These are phyloP conservation scores for Lepus americanus DNA, from an alignment of 2,113 vertebrate genomes.

Conservation along the genomic window DNA sequence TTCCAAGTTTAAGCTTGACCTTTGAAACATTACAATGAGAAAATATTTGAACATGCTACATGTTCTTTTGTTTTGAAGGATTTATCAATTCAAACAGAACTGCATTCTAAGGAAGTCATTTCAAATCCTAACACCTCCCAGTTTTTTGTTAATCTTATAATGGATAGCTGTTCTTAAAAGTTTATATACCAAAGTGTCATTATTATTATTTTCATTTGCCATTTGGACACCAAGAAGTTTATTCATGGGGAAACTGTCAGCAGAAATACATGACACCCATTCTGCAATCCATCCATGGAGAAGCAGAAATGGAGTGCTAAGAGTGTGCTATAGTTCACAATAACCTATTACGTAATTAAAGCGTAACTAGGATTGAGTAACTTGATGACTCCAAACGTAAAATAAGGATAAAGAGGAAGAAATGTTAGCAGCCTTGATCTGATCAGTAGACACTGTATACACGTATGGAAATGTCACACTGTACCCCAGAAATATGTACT, in stretches of 20 bases:
- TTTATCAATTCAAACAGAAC: conserved; percentile 79
- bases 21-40: conserved; percentile 85
- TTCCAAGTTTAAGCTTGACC: conserved; percentile 83
- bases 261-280: neutral
- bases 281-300: neutral
- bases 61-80: conserved; percentile 65
- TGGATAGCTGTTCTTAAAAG: neutral
- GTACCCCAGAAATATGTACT: too few relatives aligned
- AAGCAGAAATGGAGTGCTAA: neutral
- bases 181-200: neutral
- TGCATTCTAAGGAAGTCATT: conserved; percentile 36
- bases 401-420: too few relatives aligned
- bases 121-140: neutral
- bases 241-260: neutral
- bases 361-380: too few relatives aligned
- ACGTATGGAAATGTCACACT: too few relatives aligned
- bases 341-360: too few relatives aligned
- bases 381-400: too few relatives aligned
- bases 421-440: too few relatives aligned
- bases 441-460: too few relatives aligned
- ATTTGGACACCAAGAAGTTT: neutral
- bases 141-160: conserved; percentile 27
- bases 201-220: conserved; percentile 5
- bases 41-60: conserved; percentile 51
- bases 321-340: neutral